Evolutionary conservation across 2,113 vertebrate genomes (phyloP).

Genomic region (Ammodytes marinus): DNA sequence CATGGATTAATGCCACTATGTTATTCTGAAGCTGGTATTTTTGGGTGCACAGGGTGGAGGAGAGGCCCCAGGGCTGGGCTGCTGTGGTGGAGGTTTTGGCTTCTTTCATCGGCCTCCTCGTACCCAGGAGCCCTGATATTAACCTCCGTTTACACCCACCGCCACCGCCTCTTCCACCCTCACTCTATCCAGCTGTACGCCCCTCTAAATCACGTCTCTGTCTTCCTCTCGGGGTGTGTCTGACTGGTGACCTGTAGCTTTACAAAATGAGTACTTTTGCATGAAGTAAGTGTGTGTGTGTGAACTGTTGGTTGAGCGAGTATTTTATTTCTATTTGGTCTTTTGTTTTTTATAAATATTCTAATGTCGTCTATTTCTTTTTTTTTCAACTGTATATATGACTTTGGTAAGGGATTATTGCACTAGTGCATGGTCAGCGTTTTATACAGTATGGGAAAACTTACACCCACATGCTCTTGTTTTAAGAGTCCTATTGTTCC

Average conservation of each 20-base stretch:
- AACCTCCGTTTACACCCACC: constrained; percentile 51
- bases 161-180: constrained; percentile 17
- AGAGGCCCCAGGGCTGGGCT: constrained; percentile 55
- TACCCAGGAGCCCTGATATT: constrained; percentile 55
- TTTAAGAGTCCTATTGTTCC: constrained; percentile 63
- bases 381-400: constrained; percentile 64
- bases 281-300: constrained; percentile 59
- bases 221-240: constrained; percentile 48
- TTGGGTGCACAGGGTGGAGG: constrained; percentile 58
- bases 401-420: constrained; percentile 53
- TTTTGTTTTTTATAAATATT: constrained; percentile 52
- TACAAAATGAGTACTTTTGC: constrained; percentile 55
- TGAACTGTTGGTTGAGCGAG: constrained; percentile 50
- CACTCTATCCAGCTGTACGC: constrained; percentile 20
- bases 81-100: constrained; percentile 64
- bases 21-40: constrained; percentile 61
- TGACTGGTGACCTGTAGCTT: constrained; percentile 49
- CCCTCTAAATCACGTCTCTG: constrained; percentile 36
- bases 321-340: constrained; percentile 48
- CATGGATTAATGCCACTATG: constrained; percentile 47
- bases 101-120: constrained; percentile 39
- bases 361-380: constrained; percentile 45
- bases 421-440: constrained; percentile 57
- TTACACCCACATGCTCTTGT: constrained; percentile 50
- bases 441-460: constrained; percentile 47